phyloP scores from a whole-genome alignment of 2,797 vertebrate species.

The Semotilus atromaculatus region DNA sequence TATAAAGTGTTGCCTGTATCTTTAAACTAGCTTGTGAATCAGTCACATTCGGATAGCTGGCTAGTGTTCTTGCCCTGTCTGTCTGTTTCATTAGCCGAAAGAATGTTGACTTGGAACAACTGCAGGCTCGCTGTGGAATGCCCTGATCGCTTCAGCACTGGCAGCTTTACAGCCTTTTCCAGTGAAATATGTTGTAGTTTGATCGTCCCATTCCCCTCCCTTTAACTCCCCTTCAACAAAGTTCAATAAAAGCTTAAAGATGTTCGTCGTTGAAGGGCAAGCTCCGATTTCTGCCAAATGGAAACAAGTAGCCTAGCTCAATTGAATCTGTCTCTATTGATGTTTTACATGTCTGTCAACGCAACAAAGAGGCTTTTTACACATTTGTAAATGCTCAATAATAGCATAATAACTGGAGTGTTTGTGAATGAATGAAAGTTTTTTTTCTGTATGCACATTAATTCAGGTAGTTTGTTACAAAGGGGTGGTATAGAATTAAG shows the following conservation, averaged over 20 bases:
- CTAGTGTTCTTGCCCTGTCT: slow-evolving; percentile 28
- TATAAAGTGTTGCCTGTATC: not conserved
- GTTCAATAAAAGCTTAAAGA: slow-evolving; percentile 36
- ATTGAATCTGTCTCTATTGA: not conserved
- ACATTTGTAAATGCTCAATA: not conserved
- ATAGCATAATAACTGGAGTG: not conserved
- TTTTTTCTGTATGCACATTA: not conserved
- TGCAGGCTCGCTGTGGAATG: slow-evolving; percentile 72
- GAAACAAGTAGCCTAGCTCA: not conserved
- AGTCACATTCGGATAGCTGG: slow-evolving; percentile 22
- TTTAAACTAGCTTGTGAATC: not conserved
- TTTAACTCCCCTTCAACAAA: slow-evolving; percentile 33
- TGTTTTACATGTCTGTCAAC: not conserved
- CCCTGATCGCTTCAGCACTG: slow-evolving; percentile 70
- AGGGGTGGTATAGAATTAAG: not conserved
- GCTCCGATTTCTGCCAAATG: slow-evolving; percentile 24
- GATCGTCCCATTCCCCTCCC: slow-evolving; percentile 45
- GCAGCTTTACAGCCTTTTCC: slow-evolving; percentile 75
- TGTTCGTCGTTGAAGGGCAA: slow-evolving; percentile 24
- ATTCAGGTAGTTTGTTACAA: not conserved
- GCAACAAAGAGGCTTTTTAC: slow-evolving; percentile 15
- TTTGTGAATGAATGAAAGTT: not conserved
- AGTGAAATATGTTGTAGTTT: slow-evolving; percentile 52
- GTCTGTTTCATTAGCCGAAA: slow-evolving; percentile 60
- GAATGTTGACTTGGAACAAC: slow-evolving; percentile 73